These are phyloP conservation scores for Dasysyrphus albostriatus DNA, from an alignment of 2,888 invertebrate species.

Conservation along the genomic window DNA sequence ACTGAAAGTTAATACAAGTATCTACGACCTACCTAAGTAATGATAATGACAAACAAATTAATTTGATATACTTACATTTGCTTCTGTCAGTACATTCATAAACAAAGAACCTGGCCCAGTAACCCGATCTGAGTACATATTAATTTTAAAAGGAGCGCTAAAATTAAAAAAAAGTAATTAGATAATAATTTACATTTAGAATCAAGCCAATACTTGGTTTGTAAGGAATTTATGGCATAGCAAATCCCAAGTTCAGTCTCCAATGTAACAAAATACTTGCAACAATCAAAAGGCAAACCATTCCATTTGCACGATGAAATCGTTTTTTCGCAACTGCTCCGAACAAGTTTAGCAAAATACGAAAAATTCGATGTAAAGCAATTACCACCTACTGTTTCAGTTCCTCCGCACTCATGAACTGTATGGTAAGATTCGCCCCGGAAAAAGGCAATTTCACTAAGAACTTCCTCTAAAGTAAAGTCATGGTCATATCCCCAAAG, in stretches of 20 bases:
- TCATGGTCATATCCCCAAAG: slow-evolving; percentile 88
- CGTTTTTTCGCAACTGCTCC: slow-evolving; percentile 86
- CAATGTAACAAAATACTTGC: slow-evolving; percentile 87
- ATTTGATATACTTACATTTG: slow-evolving; percentile 84
- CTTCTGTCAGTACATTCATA: slow-evolving; percentile 84
- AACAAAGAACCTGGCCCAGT: slow-evolving; percentile 87
- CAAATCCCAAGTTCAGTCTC: slow-evolving; percentile 89
- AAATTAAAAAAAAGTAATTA: slow-evolving; percentile 73
- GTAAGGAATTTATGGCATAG: slow-evolving; percentile 88
- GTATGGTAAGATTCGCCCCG: slow-evolving; percentile 88
- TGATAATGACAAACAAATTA: too few species aligned
- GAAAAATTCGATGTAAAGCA: slow-evolving; percentile 87
- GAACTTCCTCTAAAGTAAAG: slow-evolving; percentile 88
- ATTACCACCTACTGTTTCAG: slow-evolving; percentile 84
- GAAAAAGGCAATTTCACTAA: slow-evolving; percentile 89
- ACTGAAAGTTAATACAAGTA: too few species aligned
- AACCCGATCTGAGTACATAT: slow-evolving; percentile 87
- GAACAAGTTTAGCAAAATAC: slow-evolving; percentile 86
- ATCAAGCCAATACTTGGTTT: slow-evolving; percentile 80
- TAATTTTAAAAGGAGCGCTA: slow-evolving; percentile 84
- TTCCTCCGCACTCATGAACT: slow-evolving; percentile 86
- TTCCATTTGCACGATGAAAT: slow-evolving; percentile 87
- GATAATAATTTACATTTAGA: background rate
- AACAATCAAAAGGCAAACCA: slow-evolving; percentile 86
- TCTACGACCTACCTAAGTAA: too few species aligned